These are phyloP conservation scores for Acestrorhynchus altus DNA, from an alignment of 2,797 vertebrate genomes.

Conservation along the genomic window DNA sequence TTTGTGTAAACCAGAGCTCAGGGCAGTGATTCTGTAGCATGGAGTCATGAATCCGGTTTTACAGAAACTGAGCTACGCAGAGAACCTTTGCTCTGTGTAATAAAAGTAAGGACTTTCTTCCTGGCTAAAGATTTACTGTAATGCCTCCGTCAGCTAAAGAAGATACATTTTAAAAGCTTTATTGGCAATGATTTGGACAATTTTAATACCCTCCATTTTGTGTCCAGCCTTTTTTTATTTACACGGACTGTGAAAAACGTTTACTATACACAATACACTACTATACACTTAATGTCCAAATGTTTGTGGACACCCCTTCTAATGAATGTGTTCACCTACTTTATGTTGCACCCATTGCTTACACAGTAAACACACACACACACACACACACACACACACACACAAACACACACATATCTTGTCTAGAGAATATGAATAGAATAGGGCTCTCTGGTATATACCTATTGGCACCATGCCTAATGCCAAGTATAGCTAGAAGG, in stretches of 20 bases:
- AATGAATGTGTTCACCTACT: too few relatives aligned
- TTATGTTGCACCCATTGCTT: too few relatives aligned
- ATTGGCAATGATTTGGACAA: neutral
- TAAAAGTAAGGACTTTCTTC: slow-evolving; percentile 49
- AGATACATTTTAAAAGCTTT: neutral
- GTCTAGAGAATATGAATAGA: too few relatives aligned
- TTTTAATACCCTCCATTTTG: neutral
- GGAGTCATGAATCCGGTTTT: slow-evolving; percentile 26
- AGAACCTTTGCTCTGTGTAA: slow-evolving; percentile 59
- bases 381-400: too few relatives aligned
- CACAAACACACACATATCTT: too few relatives aligned
- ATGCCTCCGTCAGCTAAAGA: slow-evolving; percentile 9
- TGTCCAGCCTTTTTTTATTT: neutral
- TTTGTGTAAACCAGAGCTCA: neutral
- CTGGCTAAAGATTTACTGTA: slow-evolving; percentile 60
- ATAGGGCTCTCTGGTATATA: too few relatives aligned
- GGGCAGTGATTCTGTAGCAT: neutral
- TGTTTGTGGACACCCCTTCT: too few relatives aligned
- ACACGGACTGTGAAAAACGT: neutral
- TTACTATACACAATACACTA: too few relatives aligned
- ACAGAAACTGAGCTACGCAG: slow-evolving; percentile 30
- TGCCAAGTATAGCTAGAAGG: too few relatives aligned
- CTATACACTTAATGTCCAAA: too few relatives aligned
- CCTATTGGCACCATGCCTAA: too few relatives aligned
- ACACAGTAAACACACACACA: too few relatives aligned